Evolutionary conservation across 2,888 invertebrate genomes (phyloP).

Genomic region (Trissolcus japonicus): DNA sequence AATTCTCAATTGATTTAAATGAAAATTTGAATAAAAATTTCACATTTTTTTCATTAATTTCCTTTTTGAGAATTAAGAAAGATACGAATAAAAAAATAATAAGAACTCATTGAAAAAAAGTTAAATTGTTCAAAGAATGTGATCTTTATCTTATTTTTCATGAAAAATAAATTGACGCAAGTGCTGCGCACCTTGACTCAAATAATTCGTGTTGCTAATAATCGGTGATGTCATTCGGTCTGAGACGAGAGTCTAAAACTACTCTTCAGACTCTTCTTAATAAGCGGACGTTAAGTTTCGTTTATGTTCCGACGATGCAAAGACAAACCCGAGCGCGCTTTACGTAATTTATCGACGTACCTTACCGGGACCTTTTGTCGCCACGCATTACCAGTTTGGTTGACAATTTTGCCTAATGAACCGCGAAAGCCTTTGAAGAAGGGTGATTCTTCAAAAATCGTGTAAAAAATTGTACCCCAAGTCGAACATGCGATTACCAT

Average conservation of each 20-base stretch:
- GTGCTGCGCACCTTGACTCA: constrained; percentile 37
- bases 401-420: constrained; percentile 23
- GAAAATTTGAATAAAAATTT: no score
- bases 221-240: constrained; percentile 48
- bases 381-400: constrained; percentile 23
- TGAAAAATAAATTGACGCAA: constrained; percentile 49
- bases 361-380: constrained; percentile 37
- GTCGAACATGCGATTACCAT: no score
- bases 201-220: constrained; percentile 54
- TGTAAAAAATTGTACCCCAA: not conserved
- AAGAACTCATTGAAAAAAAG: no score
- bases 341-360: constrained; percentile 37
- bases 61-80: no score
- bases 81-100: no score
- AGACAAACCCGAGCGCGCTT: constrained; percentile 6
- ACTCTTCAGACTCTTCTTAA: constrained; percentile 7
- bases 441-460: constrained; percentile 14
- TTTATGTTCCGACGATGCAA: constrained; percentile 7
- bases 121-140: not conserved
- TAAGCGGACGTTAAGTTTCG: constrained; percentile 12
- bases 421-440: constrained; percentile 20
- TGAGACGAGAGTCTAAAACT: constrained; percentile 44
- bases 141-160: constrained; percentile 2
- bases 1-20: not conserved
- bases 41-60: no score